Conservation (phyloP, 2,888 invertebrate genomes). For the Microctonus brassicae region DNA sequence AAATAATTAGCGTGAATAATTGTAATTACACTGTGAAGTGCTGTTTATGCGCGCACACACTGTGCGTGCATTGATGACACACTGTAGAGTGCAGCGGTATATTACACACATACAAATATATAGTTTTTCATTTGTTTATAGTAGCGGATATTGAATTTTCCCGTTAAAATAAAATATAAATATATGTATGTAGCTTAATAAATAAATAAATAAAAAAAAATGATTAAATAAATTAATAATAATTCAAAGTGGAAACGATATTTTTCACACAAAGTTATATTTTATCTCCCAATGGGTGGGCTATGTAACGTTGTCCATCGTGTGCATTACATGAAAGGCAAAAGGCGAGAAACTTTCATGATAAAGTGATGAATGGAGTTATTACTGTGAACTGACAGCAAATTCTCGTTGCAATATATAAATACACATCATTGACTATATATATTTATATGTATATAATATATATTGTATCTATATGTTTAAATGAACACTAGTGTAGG, state of each 20-base stretch:
- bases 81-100: background rate
- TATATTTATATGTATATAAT: no score
- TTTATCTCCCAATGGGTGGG: conserved; percentile 54
- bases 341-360: conserved; percentile 55
- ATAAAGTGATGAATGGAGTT: conserved; percentile 66
- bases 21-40: conserved; percentile 36
- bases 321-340: conserved; percentile 22
- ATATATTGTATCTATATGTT: no score
- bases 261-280: conserved; percentile 30
- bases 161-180: conserved; percentile 28
- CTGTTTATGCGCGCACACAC: conserved; percentile 25
- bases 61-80: background rate
- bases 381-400: conserved; percentile 54
- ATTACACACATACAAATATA: conserved; percentile 21
- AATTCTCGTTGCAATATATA: conserved; percentile 40
- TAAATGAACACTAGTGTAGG: no score
- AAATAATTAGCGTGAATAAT: conserved; percentile 41
- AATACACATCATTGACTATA: no score
- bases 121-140: no score
- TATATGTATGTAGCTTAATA: conserved; percentile 14
- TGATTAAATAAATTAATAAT: background rate
- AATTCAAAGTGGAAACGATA: conserved; percentile 4
- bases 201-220: background rate
- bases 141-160: conserved; percentile 43
- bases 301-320: conserved; percentile 50